Base-by-base conservation (phyloP, 2,797 vertebrate genomes). In the Phoebastria nigripes region DNA sequence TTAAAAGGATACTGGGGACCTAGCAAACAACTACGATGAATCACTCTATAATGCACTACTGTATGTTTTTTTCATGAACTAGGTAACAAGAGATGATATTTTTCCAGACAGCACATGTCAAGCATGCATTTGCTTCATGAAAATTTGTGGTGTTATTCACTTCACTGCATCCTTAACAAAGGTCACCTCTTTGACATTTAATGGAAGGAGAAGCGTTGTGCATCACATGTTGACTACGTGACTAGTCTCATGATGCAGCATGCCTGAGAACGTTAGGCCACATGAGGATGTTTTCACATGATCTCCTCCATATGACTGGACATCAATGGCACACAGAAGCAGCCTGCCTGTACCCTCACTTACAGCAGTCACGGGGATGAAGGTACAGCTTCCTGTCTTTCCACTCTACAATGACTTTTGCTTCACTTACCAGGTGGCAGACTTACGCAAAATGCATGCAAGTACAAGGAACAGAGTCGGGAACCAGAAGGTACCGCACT, bases 151-250 rank as follows among this genome's bases (percentile, higher is more conserved):
- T 28, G 19, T 67, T 63, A 33, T 9, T 81, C 16, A 55, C n/a
- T 58, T 80, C 6, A 28, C 11, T 65, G 22, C 12, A 28, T 51
- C 14, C 28, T 63, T 44, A 55, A 44, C 11, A 67, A 37, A 58
- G 29, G 14, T 55, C 35, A 70, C 3, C 7, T 59, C 17, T 70
- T 49, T 25, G 39, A 47, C 51, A 51, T 46, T 74, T 28, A 44
- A 33, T 11, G 12, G 41, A 44, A 72, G 15, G 10, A 70, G 33
- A 39, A 87, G 3, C 0, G 1, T 8, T 22, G 6, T 21, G 24
- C 3, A 3, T 35, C 47, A 44, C 1, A 12, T 10, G 11, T 22
- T 55, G 35, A 33, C 19, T 41, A 16, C 0, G 0, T 5, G 13
- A 22, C 16, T 39, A n/a, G 7, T 55, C 26, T 61, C 1, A 2